Conservation (phyloP, 1,140 invertebrate genomes). For the Ips nitidus region DNA sequence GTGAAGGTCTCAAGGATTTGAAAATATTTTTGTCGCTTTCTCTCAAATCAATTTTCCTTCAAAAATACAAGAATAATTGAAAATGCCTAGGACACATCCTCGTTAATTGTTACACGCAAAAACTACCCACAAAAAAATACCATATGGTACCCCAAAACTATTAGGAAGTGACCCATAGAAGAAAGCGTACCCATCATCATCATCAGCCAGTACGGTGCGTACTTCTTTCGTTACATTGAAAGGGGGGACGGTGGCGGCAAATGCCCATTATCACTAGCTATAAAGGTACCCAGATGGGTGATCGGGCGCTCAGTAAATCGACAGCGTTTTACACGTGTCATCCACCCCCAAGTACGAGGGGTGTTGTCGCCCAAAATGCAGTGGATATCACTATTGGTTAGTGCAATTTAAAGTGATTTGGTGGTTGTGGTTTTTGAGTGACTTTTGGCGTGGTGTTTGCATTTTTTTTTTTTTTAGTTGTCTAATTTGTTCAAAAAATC, state of each 20-base stretch:
- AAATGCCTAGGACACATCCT: too few species aligned
- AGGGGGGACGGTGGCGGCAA: constrained; percentile 40
- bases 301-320: constrained; percentile 43
- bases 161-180: constrained; percentile 33
- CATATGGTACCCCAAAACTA: background rate
- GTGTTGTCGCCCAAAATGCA: constrained; percentile 44
- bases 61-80: background rate
- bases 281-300: constrained; percentile 39
- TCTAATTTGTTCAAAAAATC: constrained; percentile 3
- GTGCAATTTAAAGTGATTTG: constrained; percentile 39
- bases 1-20: background rate
- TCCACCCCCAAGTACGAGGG: constrained; percentile 31
- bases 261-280: constrained; percentile 43
- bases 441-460: constrained; percentile 17
- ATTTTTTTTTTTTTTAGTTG: constrained; percentile 19
- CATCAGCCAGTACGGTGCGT: background rate
- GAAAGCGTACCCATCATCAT: constrained; percentile 31
- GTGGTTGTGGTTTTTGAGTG: constrained; percentile 31
- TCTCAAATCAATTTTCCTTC: background rate
- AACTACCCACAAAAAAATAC: background rate
- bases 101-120: background rate
- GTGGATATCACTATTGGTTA: constrained; percentile 49
- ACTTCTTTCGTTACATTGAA: constrained; percentile 21
- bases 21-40: background rate
- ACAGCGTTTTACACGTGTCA: constrained; percentile 41